phyloP scores from a whole-genome alignment of 1,140 invertebrate genomes.

The Sitodiplosis mosellana region DNA sequence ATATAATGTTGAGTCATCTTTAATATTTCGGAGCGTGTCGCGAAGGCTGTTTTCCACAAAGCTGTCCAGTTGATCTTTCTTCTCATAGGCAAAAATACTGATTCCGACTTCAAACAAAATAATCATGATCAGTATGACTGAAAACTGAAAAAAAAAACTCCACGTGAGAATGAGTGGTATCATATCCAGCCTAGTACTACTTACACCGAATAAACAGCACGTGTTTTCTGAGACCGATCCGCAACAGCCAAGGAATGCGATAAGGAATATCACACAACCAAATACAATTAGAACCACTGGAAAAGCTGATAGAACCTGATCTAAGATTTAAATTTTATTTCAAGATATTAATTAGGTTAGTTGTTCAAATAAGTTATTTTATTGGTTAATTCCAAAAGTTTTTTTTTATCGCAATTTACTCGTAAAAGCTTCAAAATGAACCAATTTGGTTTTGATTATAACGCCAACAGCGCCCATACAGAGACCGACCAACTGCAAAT shows the following conservation, averaged over 20 bases:
- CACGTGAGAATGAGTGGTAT: no score
- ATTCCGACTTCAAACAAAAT: constrained; percentile 69
- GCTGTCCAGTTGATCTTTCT: constrained; percentile 44
- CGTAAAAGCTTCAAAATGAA: no score
- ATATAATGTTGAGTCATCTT: constrained; percentile 30
- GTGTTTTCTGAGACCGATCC: constrained; percentile 74
- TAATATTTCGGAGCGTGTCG: constrained; percentile 31
- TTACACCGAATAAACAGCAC: constrained; percentile 70
- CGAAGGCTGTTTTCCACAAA: constrained; percentile 47
- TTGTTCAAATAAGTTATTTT: no score
- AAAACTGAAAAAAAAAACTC: constrained; percentile 41
- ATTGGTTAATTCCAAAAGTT: no score
- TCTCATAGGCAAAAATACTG: constrained; percentile 69
- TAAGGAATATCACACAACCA: constrained; percentile 62
- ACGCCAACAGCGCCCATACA: no score
- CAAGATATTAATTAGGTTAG: no score
- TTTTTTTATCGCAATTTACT: no score
- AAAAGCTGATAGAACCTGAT: constrained; percentile 41
- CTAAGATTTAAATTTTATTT: not conserved
- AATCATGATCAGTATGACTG: constrained; percentile 58
- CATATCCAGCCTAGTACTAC: no score
- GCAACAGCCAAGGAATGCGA: constrained; percentile 78
- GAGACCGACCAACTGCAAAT: no score
- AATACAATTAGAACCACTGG: constrained; percentile 65
- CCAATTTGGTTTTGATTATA: no score